Conservation (phyloP, 2,888 invertebrate species). For the Limnephilus marmoratus region DNA sequence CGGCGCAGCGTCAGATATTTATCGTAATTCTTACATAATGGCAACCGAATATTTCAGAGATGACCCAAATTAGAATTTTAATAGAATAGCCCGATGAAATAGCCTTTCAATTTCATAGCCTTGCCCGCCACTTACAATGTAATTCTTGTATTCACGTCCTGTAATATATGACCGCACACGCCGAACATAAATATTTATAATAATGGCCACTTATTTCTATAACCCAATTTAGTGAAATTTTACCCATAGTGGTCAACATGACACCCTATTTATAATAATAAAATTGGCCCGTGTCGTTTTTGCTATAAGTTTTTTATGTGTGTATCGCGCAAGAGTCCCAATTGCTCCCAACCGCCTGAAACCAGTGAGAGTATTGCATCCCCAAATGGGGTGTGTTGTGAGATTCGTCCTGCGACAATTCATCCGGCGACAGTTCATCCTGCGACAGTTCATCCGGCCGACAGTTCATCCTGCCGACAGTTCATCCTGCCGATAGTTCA, state of each 20-base stretch:
- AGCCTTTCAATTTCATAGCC: neutral
- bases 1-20: too few relatives aligned
- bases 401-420: too few relatives aligned
- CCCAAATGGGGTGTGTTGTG: too few relatives aligned
- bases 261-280: neutral
- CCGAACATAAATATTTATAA: neutral
- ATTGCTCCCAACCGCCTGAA: too few relatives aligned
- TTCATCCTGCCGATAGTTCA: too few relatives aligned
- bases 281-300: neutral
- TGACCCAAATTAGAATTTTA: neutral
- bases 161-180: neutral
- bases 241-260: neutral
- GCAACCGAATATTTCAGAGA: neutral
- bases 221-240: neutral
- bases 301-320: neutral
- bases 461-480: too few relatives aligned
- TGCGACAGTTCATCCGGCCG: too few relatives aligned
- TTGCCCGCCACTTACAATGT: neutral
- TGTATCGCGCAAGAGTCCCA: too few relatives aligned
- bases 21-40: too few relatives aligned
- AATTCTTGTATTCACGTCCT: neutral
- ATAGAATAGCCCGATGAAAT: neutral
- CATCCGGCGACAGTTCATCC: too few relatives aligned
- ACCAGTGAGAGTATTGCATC: too few relatives aligned
- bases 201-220: neutral